phyloP scores from a whole-genome alignment of 2,888 invertebrate genomes.

The Amblyjoppa proteus region DNA sequence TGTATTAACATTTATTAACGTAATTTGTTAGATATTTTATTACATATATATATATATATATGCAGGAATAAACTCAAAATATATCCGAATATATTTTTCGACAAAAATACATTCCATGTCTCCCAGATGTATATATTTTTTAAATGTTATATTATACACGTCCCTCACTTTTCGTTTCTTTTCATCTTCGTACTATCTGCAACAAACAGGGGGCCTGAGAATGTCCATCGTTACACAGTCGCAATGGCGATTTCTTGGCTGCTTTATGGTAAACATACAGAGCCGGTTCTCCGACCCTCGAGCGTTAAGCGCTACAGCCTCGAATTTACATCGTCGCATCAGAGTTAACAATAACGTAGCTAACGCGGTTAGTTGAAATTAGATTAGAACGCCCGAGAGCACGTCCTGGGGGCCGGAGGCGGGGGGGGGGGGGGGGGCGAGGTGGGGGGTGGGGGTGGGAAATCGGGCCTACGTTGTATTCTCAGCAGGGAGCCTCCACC shows the following conservation, averaged over 20 bases:
- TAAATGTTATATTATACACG: too few species aligned
- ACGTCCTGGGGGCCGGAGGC: conserved; percentile 36
- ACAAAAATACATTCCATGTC: too few species aligned
- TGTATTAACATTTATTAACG: too few species aligned
- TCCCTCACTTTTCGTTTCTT: background rate
- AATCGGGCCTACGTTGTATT: background rate
- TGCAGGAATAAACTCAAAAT: too few species aligned
- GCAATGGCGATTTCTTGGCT: conserved; percentile 5
- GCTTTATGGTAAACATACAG: conserved; percentile 12
- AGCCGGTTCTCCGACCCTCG: conserved; percentile 12
- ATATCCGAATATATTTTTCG: too few species aligned
- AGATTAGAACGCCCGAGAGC: conserved; percentile 66
- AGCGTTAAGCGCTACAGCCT: conserved; percentile 43
- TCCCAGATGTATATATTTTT: too few species aligned
- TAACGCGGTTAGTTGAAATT: conserved; percentile 65
- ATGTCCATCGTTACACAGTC: background rate
- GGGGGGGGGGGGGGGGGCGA: background rate
- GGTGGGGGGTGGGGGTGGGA: background rate
- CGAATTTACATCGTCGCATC: conserved; percentile 61
- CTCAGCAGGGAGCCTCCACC: conserved; percentile 4
- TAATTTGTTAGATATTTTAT: too few species aligned
- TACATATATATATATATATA: too few species aligned
- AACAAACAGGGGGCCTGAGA: background rate
- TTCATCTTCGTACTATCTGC: background rate
- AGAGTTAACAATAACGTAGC: conserved; percentile 67